phyloP scores from a whole-genome alignment of 2,888 invertebrate genomes.

The Chloroclysta siterata region DNA sequence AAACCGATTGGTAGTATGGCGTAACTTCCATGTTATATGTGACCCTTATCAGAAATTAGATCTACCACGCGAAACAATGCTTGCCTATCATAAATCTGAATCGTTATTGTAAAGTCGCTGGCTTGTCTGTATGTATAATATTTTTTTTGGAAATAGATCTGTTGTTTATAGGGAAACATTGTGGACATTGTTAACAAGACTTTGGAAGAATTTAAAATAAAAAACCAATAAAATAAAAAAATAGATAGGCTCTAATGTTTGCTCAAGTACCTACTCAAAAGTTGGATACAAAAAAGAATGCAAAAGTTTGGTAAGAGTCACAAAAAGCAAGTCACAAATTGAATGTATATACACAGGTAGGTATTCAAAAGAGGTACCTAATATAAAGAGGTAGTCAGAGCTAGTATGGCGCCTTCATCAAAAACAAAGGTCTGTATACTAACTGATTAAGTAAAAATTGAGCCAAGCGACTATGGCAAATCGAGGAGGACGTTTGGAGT shows the following conservation, averaged over 20 bases:
- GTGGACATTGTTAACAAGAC: neutral
- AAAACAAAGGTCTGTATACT: too few relatives aligned
- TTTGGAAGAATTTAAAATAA: neutral
- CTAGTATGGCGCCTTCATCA: too few relatives aligned
- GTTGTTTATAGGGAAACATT: conserved; percentile 9
- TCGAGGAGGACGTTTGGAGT: too few relatives aligned
- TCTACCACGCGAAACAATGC: conserved; percentile 38
- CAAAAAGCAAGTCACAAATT: too few relatives aligned
- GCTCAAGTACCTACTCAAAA: too few relatives aligned
- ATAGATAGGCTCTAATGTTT: too few relatives aligned
- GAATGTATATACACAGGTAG: too few relatives aligned
- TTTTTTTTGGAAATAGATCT: conserved; percentile 15
- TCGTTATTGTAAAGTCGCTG: conserved; percentile 13
- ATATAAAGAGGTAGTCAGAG: neutral
- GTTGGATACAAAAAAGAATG: too few relatives aligned
- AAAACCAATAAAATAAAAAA: neutral
- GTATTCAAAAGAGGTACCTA: neutral
- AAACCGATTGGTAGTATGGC: conserved; percentile 25
- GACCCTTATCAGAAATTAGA: conserved; percentile 39
- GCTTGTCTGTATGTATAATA: conserved; percentile 28
- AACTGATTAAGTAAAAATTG: too few relatives aligned
- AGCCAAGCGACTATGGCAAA: too few relatives aligned
- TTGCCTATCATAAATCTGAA: conserved; percentile 26
- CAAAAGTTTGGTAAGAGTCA: too few relatives aligned
- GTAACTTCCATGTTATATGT: conserved; percentile 32